A percentile compares a stretch with the other conserved stretches of the same genome.
These are phyloP conservation scores for Amblyopsis rosae DNA, from an alignment of 2,113 vertebrate genomes.

Conservation along the genomic window DNA sequence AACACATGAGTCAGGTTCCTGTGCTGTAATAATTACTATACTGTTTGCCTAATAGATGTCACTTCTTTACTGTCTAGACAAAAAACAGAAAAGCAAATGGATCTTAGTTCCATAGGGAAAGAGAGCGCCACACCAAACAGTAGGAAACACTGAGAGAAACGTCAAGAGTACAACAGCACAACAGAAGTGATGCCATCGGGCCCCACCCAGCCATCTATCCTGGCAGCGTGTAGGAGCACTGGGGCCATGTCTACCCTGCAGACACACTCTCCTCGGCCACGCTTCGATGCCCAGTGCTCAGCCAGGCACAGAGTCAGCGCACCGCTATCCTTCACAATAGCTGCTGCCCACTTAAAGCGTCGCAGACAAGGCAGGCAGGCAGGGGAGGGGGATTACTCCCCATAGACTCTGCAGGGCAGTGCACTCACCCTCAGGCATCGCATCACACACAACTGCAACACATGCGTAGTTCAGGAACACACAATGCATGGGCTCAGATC, in stretches of 20 bases:
- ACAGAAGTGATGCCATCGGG: neutral
- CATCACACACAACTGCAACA: slow-evolving; percentile 57
- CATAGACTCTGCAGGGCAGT: slow-evolving; percentile 43
- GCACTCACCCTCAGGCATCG: slow-evolving; percentile 56
- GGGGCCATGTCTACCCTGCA: slow-evolving; percentile 72
- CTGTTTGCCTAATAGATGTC: no score
- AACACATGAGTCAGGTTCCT: no score
- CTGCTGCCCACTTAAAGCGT: slow-evolving; percentile 51
- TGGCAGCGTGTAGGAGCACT: slow-evolving; percentile 50
- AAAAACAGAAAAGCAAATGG: neutral
- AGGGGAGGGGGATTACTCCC: slow-evolving; percentile 7
- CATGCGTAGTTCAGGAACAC: slow-evolving; percentile 34
- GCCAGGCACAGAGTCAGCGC: slow-evolving; percentile 74
- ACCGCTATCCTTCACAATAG: slow-evolving; percentile 66
- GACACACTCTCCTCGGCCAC: slow-evolving; percentile 72
- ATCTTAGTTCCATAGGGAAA: slow-evolving; percentile 69
- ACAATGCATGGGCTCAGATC: neutral
- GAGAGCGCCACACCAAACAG: no score
- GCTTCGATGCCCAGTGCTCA: slow-evolving; percentile 78
- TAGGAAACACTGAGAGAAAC: no score
- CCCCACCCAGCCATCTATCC: slow-evolving; percentile 16
- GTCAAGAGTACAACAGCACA: no score
- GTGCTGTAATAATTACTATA: no score
- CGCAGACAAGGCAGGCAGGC: slow-evolving; percentile 26
- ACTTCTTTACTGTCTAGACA: no score